These are phyloP conservation scores for Tautogolabrus adspersus DNA, from an alignment of 2,113 vertebrate genomes.

Conservation along the genomic window DNA sequence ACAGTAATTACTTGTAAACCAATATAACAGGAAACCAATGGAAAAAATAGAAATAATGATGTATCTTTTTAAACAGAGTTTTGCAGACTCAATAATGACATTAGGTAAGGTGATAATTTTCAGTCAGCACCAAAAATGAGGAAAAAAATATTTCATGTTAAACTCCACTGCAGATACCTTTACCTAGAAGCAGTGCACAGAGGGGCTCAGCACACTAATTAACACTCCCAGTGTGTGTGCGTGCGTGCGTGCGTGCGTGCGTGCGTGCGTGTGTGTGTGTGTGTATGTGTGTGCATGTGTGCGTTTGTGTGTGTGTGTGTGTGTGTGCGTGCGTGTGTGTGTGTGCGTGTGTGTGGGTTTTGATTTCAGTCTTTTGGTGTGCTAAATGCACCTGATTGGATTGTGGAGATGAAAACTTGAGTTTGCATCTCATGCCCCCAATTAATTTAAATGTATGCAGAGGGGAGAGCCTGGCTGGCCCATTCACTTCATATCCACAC, in stretches of 20 bases:
- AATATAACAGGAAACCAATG: neutral
- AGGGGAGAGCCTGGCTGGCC: constrained; percentile 59
- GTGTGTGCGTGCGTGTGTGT: constrained; percentile 5
- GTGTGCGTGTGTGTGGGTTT: neutral
- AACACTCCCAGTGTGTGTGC: constrained; percentile 44
- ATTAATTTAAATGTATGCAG: constrained; percentile 82
- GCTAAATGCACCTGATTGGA: constrained; percentile 73
- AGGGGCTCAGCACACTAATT: constrained; percentile 67
- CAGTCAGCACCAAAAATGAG: constrained; percentile 17
- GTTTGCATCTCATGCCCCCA: constrained; percentile 70
- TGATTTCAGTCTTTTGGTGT: constrained; percentile 12
- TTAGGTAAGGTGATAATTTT: constrained; percentile 2
- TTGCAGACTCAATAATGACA: neutral
- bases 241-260: constrained; percentile 7
- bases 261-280: constrained; percentile 1
- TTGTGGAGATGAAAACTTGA: constrained; percentile 77
- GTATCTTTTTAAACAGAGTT: neutral
- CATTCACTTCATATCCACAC: constrained; percentile 48
- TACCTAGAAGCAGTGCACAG: constrained; percentile 17
- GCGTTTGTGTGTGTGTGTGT: constrained; percentile 6
- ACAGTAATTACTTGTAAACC: neutral
- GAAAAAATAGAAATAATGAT: neutral
- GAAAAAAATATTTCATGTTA: constrained; percentile 9
- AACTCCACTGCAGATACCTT: constrained; percentile 34
- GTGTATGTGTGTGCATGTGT: neutral